A percentile compares a stretch with the other conserved stretches of the same genome.
Evolutionary conservation across 2,113 vertebrate species (phyloP).

Genomic region (Ceuthmochares aereus): DNA sequence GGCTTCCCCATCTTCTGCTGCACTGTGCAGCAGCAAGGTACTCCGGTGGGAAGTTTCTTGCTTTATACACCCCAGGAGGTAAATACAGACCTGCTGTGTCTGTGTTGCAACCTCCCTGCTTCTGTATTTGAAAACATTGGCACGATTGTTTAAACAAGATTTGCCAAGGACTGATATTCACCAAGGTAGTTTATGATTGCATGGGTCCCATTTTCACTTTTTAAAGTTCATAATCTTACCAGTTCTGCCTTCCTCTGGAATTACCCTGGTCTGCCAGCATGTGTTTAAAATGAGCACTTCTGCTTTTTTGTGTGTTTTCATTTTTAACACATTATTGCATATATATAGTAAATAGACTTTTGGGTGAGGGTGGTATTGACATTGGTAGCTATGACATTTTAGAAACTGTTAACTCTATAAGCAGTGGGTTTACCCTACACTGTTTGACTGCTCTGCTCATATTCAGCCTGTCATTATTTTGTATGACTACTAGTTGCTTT

Average conservation of each 20-base stretch:
- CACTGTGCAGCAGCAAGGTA: rapidly evolving
- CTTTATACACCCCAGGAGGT: neutral
- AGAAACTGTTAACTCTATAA: neutral
- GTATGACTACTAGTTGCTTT: neutral
- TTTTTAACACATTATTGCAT: neutral
- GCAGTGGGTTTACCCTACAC: neutral
- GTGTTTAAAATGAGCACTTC: neutral
- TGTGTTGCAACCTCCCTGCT: neutral
- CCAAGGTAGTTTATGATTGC: neutral
- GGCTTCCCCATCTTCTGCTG: neutral
- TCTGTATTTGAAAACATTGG: neutral
- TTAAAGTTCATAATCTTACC: neutral
- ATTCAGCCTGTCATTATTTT: neutral
- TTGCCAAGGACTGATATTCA: neutral
- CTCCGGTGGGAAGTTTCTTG: neutral
- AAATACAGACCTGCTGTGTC: neutral
- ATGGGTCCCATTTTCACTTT: neutral
- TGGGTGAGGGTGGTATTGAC: neutral
- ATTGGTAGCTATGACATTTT: neutral
- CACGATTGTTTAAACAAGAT: neutral
- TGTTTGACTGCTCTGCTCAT: neutral
- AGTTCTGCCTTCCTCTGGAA: neutral
- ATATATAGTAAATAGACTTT: neutral
- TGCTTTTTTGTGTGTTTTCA: neutral
- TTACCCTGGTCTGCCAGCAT: neutral